Base-by-base conservation (phyloP, 2,888 invertebrate genomes). In the Sphaeridia pumilis region DNA sequence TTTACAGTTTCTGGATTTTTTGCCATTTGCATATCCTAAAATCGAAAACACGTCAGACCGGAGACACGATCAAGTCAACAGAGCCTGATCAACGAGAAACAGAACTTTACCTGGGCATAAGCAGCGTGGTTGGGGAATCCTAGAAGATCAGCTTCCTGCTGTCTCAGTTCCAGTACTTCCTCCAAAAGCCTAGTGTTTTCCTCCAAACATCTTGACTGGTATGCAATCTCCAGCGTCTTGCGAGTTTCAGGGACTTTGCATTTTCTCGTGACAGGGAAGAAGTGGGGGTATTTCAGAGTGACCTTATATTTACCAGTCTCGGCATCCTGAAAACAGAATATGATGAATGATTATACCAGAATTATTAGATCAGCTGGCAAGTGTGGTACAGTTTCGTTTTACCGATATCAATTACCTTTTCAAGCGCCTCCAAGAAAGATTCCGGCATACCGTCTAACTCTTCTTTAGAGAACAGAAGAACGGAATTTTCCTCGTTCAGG, bases 211-310 rank as follows among this genome's bases (percentile, higher is more conserved):
- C 73, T 72, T 3, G 71, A 68, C 55, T 73, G 70, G 54, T 72
- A 73, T 21, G 72, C 72, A 25, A 60, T 70, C 58, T 72, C 72
- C 59, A 74, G 59, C 25, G 43, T 65, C 44, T 64, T 66, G 51
- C 74, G 67, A 2, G 73, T 72, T 42, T 70, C 67, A 4, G 72
- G 71, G 50, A 70, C 69, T 17, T 67, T 65, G 44, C 70, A 70
- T 61, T 72, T 72, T 59, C 72, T 69, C 67, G 72, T 71, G 46
- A 72, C 68, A 3, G 74, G 74, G 59, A 73, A 73, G 57, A 71
- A 71, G 59, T 75, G 73, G 1, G 74, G 74, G 59, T 74, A 74
- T 58, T 74, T 72, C 53, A 75, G 59, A n/a, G 71, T 68, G 7
- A 74, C 70, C 57, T 71, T 70, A 49, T 65, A 65, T 52, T 70